phyloP scores from a whole-genome alignment of 1,140 invertebrate species.

The Nebria ingens region DNA sequence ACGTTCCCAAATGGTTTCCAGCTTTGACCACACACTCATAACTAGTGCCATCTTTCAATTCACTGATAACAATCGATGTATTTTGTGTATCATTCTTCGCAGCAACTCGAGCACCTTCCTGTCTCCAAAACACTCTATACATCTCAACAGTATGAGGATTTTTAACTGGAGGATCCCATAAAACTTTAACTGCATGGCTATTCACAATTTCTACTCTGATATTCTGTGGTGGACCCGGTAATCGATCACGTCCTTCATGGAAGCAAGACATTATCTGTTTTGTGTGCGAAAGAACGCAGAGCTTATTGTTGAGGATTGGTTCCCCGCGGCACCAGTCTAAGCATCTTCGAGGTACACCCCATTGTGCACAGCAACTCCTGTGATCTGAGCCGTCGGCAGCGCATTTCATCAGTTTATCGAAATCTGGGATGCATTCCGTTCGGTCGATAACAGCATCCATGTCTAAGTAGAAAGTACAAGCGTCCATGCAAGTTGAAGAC shows the following conservation, averaged over 20 bases:
- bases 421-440: slow-evolving; percentile 66
- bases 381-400: slow-evolving; percentile 72
- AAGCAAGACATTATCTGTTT: slow-evolving; percentile 69
- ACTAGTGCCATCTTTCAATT: slow-evolving; percentile 55
- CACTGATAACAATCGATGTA: slow-evolving; percentile 53
- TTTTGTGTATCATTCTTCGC: slow-evolving; percentile 51
- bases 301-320: slow-evolving; percentile 46
- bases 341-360: slow-evolving; percentile 60
- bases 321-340: slow-evolving; percentile 65
- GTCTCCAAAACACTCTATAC: slow-evolving; percentile 59
- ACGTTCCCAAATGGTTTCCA: slow-evolving; percentile 67
- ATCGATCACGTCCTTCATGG: slow-evolving; percentile 59
- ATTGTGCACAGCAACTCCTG: slow-evolving; percentile 62
- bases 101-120: slow-evolving; percentile 24
- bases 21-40: slow-evolving; percentile 76
- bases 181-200: slow-evolving; percentile 45
- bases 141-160: slow-evolving; percentile 74
- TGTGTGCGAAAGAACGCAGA: slow-evolving; percentile 61
- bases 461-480: slow-evolving; percentile 69
- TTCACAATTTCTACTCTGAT: slow-evolving; percentile 51
- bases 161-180: slow-evolving; percentile 68
- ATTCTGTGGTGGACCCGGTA: slow-evolving; percentile 69
- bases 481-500: slow-evolving; percentile 57
- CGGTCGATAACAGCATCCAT: slow-evolving; percentile 68
- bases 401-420: slow-evolving; percentile 77